Percentiles rank a stretch among this genome's conserved stretches.
These are phyloP conservation scores for Anas georgica DNA, from an alignment of 2,797 vertebrate genomes.

Conservation along the genomic window DNA sequence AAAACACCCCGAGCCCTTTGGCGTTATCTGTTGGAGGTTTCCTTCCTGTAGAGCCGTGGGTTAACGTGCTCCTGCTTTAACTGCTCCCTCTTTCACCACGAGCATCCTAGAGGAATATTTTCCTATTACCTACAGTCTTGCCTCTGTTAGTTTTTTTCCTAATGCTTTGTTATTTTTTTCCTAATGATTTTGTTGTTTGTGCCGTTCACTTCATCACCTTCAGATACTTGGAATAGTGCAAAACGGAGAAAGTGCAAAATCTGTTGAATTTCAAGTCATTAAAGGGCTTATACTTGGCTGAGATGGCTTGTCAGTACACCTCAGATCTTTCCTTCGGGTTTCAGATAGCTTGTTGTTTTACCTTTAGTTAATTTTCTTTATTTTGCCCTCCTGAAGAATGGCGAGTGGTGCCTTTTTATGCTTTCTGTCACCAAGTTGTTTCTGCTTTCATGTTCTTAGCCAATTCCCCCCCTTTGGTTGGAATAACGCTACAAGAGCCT, in stretches of 20 bases:
- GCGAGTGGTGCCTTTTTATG: neutral
- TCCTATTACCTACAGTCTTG: neutral
- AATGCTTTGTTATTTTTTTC: neutral
- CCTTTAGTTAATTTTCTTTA: neutral
- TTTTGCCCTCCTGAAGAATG: neutral
- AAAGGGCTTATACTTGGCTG: neutral
- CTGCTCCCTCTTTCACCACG: neutral
- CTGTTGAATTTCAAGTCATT: neutral
- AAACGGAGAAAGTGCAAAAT: neutral
- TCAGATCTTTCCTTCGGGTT: neutral
- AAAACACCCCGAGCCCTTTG: constrained; percentile 1
- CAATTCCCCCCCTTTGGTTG: neutral
- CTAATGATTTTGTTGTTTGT: neutral
- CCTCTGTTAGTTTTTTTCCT: neutral
- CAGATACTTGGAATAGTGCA: neutral
- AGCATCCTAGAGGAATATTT: neutral
- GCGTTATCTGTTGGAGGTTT: constrained; percentile 6
- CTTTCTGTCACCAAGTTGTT: neutral
- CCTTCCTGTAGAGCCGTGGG: neutral
- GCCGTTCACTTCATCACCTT: neutral
- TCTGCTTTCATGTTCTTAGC: neutral
- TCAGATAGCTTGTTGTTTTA: neutral
- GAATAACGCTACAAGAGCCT: neutral
- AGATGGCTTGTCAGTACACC: neutral
- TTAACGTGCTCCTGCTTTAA: neutral